phyloP scores from a whole-genome alignment of 2,113 vertebrate species.

The Saimiri boliviensis region DNA sequence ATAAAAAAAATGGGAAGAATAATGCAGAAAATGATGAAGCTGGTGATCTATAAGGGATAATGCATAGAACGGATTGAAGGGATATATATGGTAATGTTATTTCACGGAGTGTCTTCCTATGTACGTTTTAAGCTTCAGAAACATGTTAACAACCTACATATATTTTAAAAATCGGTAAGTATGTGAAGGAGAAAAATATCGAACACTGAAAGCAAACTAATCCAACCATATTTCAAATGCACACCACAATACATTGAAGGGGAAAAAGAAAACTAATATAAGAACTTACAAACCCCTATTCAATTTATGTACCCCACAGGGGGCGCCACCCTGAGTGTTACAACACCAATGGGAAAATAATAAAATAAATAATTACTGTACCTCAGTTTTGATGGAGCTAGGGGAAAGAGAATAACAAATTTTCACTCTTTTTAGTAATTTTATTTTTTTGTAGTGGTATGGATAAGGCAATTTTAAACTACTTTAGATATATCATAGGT shows the following conservation, averaged over 20 bases:
- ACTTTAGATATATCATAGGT: background rate
- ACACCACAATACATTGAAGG: background rate
- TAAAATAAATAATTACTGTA: no score
- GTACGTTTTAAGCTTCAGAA: constrained; percentile 19
- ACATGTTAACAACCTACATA: constrained; percentile 1
- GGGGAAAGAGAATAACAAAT: constrained; percentile 3
- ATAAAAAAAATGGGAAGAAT: background rate
- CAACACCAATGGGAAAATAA: no score
- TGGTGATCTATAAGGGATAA: background rate
- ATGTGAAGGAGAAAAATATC: background rate
- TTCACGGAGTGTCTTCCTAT: background rate
- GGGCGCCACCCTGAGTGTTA: no score
- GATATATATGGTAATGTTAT: background rate
- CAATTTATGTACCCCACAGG: background rate
- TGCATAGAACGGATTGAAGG: background rate
- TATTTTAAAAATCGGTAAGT: background rate
- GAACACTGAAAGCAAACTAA: constrained; percentile 26
- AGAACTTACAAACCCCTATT: background rate
- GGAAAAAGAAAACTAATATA: constrained; percentile 42
- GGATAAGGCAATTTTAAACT: background rate
- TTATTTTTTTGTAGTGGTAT: background rate
- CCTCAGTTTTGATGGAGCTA: background rate
- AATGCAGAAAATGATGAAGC: background rate
- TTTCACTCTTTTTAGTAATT: background rate
- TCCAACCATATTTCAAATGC: constrained; percentile 5